Conservation (phyloP, 2,888 invertebrate genomes). For the Chymomyza fuscimana region DNA sequence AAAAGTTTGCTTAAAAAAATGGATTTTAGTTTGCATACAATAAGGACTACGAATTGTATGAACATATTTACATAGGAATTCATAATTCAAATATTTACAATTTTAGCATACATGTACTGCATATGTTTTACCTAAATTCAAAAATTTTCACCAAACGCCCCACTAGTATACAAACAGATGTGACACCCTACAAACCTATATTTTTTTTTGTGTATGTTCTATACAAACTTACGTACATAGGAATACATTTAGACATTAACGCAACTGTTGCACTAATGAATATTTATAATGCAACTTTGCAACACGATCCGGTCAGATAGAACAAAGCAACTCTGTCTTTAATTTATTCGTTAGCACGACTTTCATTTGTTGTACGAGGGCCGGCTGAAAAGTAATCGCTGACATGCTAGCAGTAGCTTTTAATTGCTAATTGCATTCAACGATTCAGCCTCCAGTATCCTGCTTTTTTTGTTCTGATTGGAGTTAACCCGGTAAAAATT, state of each 20-base stretch:
- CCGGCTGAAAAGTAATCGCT: neutral
- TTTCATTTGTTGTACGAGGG: slow-evolving; percentile 66
- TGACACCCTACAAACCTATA: neutral
- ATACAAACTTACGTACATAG: neutral
- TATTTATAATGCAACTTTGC: slow-evolving; percentile 51
- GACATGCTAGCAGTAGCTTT: no score
- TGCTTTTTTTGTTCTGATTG: no score
- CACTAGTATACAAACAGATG: neutral
- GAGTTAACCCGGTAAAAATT: no score
- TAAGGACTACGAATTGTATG: neutral
- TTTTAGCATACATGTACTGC: neutral
- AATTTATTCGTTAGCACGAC: slow-evolving; percentile 65
- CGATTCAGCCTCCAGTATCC: no score
- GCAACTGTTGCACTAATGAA: slow-evolving; percentile 61
- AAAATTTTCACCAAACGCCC: neutral
- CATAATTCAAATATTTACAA: neutral
- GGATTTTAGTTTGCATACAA: neutral
- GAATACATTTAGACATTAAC: slow-evolving; percentile 17
- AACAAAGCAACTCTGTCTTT: slow-evolving; percentile 52
- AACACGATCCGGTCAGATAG: slow-evolving; percentile 20
- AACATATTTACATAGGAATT: neutral
- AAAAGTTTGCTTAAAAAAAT: no score
- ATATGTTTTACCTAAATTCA: neutral
- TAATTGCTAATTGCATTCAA: no score
- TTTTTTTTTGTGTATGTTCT: neutral